Base-by-base conservation (phyloP, 1,140 invertebrate species). In the Microplitis mediator region DNA sequence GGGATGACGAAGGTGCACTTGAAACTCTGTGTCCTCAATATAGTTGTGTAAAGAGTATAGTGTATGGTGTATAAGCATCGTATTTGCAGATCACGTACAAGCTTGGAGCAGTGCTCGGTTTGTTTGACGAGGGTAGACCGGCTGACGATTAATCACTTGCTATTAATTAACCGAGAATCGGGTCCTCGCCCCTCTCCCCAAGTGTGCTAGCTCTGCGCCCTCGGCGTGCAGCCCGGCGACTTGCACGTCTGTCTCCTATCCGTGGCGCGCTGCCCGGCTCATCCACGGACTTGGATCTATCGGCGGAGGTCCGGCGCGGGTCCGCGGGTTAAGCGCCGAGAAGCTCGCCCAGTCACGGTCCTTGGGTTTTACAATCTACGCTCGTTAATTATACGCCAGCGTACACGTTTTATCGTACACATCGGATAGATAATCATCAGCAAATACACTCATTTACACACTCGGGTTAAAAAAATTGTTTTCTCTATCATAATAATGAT, bases 81-180 rank as follows among this genome's bases (percentile, higher is more conserved):
- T 78, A 78, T 79, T 80, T 77, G 75, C 78, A 78, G 78, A 82
- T 81, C 81, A 79, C 76, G 79, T 78, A 78, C 76, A 72, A 78
- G 72, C 75, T 74, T 50, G 74, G 58, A 74, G 64, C 71, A 50
- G 36, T 74, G 75, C 77, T 76, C 68, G 78, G 75, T 79, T 84
- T 77, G 79, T 82, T 83, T 82, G 80, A 83, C 79, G 78, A 83
- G 80, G 78, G 79, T 83, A 77, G 51, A 71, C 74, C 54, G 69
- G 50, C 77, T 75, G 72, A 76, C 79, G 80, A 84, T 84, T 83
- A 84, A 81, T 83, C 81, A 83, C 76, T 77, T 74, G 74, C 79
- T 82, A 82, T 82, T 83, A 84, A 82, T 84, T 83, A 82, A 82
- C 82, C 77, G 72, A 76, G 74, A 80, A 79, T 83, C 77, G 75